phyloP scores from a whole-genome alignment of 2,888 invertebrate genomes.

The Allophyes oxyacanthae region DNA sequence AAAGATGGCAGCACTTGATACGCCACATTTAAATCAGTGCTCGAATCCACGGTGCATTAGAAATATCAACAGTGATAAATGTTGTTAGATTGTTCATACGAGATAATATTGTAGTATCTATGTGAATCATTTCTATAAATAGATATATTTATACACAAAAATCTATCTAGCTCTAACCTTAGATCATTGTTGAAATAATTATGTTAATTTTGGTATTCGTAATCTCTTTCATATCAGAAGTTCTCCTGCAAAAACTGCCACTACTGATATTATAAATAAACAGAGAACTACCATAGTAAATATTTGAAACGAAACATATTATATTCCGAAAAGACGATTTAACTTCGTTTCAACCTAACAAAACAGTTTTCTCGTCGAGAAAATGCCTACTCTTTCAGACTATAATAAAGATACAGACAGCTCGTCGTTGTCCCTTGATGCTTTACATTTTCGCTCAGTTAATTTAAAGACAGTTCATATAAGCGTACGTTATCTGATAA shows the following conservation, averaged over 20 bases:
- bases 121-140: background rate
- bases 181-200: too few relatives aligned
- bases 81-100: too few relatives aligned
- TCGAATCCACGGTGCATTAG: background rate
- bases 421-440: too few relatives aligned
- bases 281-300: background rate
- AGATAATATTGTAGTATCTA: background rate
- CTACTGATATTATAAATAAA: too few relatives aligned
- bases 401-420: background rate
- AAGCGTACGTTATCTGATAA: too few relatives aligned
- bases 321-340: background rate
- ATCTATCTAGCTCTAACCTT: too few relatives aligned
- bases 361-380: background rate
- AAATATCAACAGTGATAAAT: background rate
- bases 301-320: background rate
- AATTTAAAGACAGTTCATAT: too few relatives aligned
- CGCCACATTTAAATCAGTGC: background rate
- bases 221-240: too few relatives aligned
- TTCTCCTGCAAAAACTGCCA: too few relatives aligned
- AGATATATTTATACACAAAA: too few relatives aligned
- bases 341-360: background rate
- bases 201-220: too few relatives aligned
- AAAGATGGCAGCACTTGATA: slow-evolving; percentile 42
- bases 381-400: background rate
- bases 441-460: too few relatives aligned